Base-by-base conservation (phyloP, 2,113 vertebrate species). In the Microtus ochrogaster region DNA sequence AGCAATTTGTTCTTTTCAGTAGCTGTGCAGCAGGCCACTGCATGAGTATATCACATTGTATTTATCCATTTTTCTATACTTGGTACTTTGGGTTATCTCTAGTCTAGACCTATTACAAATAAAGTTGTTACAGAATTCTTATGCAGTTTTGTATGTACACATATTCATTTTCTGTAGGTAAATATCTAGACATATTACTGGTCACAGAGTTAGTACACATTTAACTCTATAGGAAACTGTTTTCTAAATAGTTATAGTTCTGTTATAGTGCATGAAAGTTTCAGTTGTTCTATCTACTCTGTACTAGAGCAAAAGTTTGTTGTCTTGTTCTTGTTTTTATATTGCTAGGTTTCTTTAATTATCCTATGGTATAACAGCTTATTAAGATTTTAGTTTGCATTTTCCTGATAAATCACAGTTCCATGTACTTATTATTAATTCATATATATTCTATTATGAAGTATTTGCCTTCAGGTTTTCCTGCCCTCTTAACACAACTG, bases 321-420 rank as follows among this genome's bases (percentile, higher is more conserved):
- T 58, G 55, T 58, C 4, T 84, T 65, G 81, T 41, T 84, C 36
- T 65, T 83, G 24, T 84, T 61, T 41, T 84, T 44, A 36, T 58
- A 82, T 82, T 82, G 52, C 52, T 36, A 82, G 22, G 21, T 14
- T 82, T 47, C 72, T 58, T 82, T 82, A 81, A 58, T 55, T 58
- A n/a, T 14, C 10, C 78, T 82, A 82, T 39, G 78, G n/a, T 22
- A 58, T 39, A 61, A 58, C n/a, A 79, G 1, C n/a, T 94, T 68
- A 81, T 94, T 73, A 76, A 90, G 26, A 39, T 79, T 97, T 96
- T 76, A 84, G 58, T 87, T 13, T 92, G 28, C 21, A 96, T 82
- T 91, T 91, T 55, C 73, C 61, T 79, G 39, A 52, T 41, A 24
- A 84, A 55, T 58, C 72, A 76, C 3, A 82, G 39, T 88, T 47